A percentile compares a stretch with the other conserved stretches of the same genome.
Evolutionary conservation across 2,888 invertebrate species (phyloP).

Genomic region (Cheilosia impressa): DNA sequence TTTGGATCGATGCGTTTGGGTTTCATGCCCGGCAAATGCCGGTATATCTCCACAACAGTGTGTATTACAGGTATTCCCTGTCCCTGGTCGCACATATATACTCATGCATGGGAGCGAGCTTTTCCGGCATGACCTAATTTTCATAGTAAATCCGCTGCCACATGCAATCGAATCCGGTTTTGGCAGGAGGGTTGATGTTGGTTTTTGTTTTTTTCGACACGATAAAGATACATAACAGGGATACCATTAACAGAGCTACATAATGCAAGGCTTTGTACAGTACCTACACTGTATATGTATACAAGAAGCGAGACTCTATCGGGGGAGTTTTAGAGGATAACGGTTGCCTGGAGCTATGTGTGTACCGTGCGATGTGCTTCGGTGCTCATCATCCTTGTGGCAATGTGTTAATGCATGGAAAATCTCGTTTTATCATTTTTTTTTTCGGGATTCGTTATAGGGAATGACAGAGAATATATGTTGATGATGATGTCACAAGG

Average conservation of each 20-base stretch:
- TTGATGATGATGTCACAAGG: slow-evolving; percentile 51
- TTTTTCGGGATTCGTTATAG: slow-evolving; percentile 15
- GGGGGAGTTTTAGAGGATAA: slow-evolving; percentile 18
- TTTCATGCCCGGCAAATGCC: slow-evolving; percentile 48
- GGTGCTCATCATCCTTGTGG: slow-evolving; percentile 9
- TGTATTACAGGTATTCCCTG: slow-evolving; percentile 10
- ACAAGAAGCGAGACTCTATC: background rate
- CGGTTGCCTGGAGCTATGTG: slow-evolving; percentile 31
- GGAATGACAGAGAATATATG: background rate
- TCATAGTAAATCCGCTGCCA: slow-evolving; percentile 24
- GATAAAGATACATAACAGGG: slow-evolving; percentile 27
- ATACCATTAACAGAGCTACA: background rate
- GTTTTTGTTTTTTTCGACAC: slow-evolving; percentile 16
- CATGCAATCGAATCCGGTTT: slow-evolving; percentile 60
- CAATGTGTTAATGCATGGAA: slow-evolving; percentile 27
- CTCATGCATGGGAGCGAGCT: slow-evolving; percentile 22
- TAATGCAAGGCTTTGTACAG: slow-evolving; percentile 19
- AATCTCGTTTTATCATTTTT: slow-evolving; percentile 19
- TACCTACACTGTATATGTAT: no score
- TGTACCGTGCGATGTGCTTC: slow-evolving; percentile 11
- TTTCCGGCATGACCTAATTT: slow-evolving; percentile 72
- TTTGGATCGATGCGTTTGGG: slow-evolving; percentile 63
- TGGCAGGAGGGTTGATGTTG: background rate
- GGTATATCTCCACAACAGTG: slow-evolving; percentile 21
- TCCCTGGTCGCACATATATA: background rate